Evolutionary conservation across 37 sponge, comb jelly and placozoan species (phyloP).

Genomic region (Mnemiopsis leidyi): DNA sequence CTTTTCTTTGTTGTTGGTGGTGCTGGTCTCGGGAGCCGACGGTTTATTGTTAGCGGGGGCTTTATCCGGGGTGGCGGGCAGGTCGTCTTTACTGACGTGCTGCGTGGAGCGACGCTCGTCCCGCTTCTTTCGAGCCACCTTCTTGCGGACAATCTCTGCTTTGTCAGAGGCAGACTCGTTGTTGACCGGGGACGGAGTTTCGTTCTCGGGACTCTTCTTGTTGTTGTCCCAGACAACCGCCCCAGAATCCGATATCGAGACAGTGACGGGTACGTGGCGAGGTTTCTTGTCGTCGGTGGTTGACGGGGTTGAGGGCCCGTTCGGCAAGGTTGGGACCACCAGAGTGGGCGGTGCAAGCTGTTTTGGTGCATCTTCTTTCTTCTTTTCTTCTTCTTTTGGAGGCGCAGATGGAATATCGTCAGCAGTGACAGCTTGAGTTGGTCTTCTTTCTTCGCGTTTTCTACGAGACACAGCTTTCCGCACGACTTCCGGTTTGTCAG

Average conservation of each 20-base stretch:
- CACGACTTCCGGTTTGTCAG: constrained; percentile 46
- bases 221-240: constrained; percentile 31
- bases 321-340: background rate
- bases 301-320: background rate
- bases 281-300: background rate
- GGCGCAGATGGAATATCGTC: background rate
- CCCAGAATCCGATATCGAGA: background rate
- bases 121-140: constrained; percentile 27
- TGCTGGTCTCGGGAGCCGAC: background rate
- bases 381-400: background rate
- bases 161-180: constrained; percentile 37
- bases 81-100: constrained; percentile 20
- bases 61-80: constrained; percentile 45
- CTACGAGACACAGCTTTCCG: constrained; percentile 17
- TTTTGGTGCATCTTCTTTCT: background rate
- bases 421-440: constrained; percentile 39
- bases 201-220: constrained; percentile 49
- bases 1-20: background rate
- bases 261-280: background rate
- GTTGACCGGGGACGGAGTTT: background rate
- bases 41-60: background rate
- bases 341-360: background rate
- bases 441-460: constrained; percentile 44
- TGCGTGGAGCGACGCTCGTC: constrained; percentile 53
- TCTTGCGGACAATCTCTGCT: constrained; percentile 37